Percentiles rank a stretch among this genome's conserved stretches.
Conservation (phyloP, 2,113 vertebrate genomes). For the Shinisaurus crocodilurus region DNA sequence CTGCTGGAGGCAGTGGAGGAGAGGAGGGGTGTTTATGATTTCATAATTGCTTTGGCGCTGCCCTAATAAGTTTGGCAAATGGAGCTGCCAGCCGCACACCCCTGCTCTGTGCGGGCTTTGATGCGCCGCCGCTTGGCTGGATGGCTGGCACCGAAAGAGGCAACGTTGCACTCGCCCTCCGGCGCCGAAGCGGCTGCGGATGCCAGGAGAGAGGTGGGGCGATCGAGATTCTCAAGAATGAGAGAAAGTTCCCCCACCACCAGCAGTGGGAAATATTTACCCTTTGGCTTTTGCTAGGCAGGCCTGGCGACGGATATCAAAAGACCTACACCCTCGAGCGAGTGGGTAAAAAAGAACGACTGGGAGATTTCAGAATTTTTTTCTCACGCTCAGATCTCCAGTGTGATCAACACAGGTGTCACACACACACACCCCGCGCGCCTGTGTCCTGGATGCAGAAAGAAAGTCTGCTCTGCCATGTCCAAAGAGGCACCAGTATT, state of each 20-base stretch:
- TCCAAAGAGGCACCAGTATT: not conserved
- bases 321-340: slow-evolving; percentile 2
- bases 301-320: not conserved
- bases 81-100: not conserved
- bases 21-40: not conserved
- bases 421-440: too few species aligned
- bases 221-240: not conserved
- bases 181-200: not conserved
- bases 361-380: not conserved
- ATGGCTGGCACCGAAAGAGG: not conserved
- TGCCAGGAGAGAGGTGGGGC: not conserved
- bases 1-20: not conserved
- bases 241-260: not conserved
- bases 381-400: not conserved
- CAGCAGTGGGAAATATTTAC: not conserved
- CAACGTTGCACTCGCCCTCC: not conserved
- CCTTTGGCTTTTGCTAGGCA: slow-evolving; percentile 3
- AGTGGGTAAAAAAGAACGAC: not conserved
- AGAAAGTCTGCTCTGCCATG: not conserved
- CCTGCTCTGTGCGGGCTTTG: slow-evolving; percentile 10
- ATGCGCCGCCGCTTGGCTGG: not conserved
- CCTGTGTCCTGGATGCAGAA: not conserved
- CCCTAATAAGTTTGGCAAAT: slow-evolving; percentile 26
- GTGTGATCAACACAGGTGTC: not conserved
- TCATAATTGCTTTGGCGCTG: slow-evolving; percentile 16